These are phyloP conservation scores for Sprattus sprattus DNA, from an alignment of 2,113 vertebrate species.

Conservation along the genomic window DNA sequence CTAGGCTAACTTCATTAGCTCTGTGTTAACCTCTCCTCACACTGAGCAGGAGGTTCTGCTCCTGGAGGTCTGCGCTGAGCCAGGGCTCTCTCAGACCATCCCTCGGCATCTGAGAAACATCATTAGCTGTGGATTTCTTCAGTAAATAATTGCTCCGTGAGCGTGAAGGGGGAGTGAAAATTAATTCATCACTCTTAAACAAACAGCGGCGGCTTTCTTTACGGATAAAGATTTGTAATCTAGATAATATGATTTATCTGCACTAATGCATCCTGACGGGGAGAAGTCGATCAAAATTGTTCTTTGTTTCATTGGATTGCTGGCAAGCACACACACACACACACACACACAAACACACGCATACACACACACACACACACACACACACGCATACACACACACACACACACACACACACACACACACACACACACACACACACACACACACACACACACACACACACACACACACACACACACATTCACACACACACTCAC, in stretches of 20 bases:
- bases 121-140: conserved; percentile 54
- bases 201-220: conserved; percentile 46
- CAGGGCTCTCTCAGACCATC: too few relatives aligned
- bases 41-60: too few relatives aligned
- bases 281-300: conserved; percentile 45
- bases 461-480: conserved; percentile 28
- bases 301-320: conserved; percentile 56
- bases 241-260: conserved; percentile 63
- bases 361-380: conserved; percentile 19
- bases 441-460: background rate
- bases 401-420: background rate
- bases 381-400: background rate
- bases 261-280: conserved; percentile 30
- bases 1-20: too few relatives aligned
- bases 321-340: conserved; percentile 32
- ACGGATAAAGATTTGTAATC: conserved; percentile 60
- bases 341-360: background rate
- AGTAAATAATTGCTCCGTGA: conserved; percentile 57
- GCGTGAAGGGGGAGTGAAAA: conserved; percentile 46
- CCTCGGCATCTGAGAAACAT: conserved; percentile 39
- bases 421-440: background rate
- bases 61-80: too few relatives aligned
- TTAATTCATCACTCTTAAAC: conserved; percentile 53
- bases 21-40: too few relatives aligned
- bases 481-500: background rate